Base-by-base conservation (phyloP, 2,113 vertebrate species). In the Amphiprion percula region DNA sequence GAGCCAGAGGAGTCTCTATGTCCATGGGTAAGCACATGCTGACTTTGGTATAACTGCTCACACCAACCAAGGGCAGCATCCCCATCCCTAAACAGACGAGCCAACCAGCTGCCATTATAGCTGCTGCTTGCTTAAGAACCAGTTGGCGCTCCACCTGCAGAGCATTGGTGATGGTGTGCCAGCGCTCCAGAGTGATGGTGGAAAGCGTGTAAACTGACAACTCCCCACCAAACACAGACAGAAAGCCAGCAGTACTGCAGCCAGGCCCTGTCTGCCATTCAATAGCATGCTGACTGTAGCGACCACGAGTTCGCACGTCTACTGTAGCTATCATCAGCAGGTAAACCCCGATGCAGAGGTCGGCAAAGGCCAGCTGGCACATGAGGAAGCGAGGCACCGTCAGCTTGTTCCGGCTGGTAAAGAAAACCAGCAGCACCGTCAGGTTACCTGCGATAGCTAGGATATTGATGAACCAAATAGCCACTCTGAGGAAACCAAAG, bases 21-120 rank as follows among this genome's bases (percentile, higher is more conserved):
- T 97, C 96, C 97, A 99, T 99, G 2, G 97, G 97, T 78, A 97
- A 90, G 85, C 97, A 99, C 94, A 99, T 97, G 81, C 97, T 98
- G 78, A 99, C 97, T 93, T 98, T 98, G 77, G 92, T 88, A 19
- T 98, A 99, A 86, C 97, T 97, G 90, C 97, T 99, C 68, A 98
- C 74, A 0, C 97, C 97, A 33, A 96, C 16, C 63, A 98, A 87
- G 10, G 97, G 97, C 66, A 98, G 71, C 58, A 96, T 84, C 14
- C 96, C 97, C 0, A 98, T 93, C 41, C 97, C 84, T 53, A 96
- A 90, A 88, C 95, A 97, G 1, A 95, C 88, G 8, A 96, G 12
- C 97, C 97, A 98, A 16, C 97, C 97, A 0, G 81, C 95, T 7
- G 93, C 76, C 97, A 98, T 97, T 78, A 96, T 83, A 12, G 84